Percentiles rank a stretch among this genome's conserved stretches.
Evolutionary conservation across 2,888 invertebrate genomes (phyloP).

Genomic region (Lithophane ornitopus): DNA sequence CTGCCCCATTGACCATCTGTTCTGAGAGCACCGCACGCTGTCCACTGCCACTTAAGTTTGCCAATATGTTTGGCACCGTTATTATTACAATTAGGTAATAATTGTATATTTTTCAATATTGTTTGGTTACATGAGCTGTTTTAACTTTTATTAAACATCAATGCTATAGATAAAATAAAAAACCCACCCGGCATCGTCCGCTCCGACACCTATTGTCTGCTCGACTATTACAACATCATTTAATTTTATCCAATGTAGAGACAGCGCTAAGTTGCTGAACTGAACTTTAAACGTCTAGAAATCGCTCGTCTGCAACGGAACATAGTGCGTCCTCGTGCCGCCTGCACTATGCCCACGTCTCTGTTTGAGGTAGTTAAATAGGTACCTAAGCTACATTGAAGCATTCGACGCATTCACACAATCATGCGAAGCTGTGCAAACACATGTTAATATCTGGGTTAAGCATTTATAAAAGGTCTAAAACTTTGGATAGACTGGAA

Average conservation of each 20-base stretch:
- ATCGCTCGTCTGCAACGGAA: conserved; percentile 4
- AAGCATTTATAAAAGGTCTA: not conserved
- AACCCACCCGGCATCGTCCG: not conserved
- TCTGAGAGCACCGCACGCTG: too few relatives aligned
- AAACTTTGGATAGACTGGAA: too few relatives aligned
- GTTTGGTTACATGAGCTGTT: not conserved
- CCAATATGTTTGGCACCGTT: too few relatives aligned
- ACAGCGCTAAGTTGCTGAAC: not conserved
- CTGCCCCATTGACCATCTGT: too few relatives aligned
- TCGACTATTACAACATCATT: not conserved
- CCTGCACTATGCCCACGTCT: conserved; percentile 19
- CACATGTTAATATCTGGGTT: not conserved
- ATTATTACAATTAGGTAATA: not conserved
- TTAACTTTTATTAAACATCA: not conserved
- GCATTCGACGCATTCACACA: not conserved
- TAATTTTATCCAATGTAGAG: not conserved
- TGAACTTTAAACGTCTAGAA: not conserved
- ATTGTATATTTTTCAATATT: not conserved
- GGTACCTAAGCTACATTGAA: not conserved
- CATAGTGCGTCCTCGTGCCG: conserved; percentile 6
- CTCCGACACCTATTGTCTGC: too few relatives aligned
- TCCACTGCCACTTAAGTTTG: too few relatives aligned
- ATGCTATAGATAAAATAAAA: not conserved
- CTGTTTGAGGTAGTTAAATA: not conserved
- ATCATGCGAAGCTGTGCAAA: not conserved